Evolutionary conservation across 2,113 vertebrate genomes (phyloP).

Genomic region (Lontra canadensis): DNA sequence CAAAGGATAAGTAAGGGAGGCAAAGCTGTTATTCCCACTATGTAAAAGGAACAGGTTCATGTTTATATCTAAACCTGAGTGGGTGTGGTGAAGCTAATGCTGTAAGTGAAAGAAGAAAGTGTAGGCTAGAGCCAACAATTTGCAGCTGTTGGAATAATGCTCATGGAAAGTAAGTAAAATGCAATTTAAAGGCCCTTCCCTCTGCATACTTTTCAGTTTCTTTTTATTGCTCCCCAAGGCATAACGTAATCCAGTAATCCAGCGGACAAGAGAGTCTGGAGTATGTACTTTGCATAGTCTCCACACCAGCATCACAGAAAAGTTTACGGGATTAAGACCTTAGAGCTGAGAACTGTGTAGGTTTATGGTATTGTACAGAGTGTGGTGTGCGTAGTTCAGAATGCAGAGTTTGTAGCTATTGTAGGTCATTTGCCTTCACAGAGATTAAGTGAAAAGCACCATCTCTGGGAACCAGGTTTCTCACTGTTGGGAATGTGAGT

Average conservation of each 20-base stretch:
- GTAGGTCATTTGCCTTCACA: not conserved
- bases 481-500: not conserved
- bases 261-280: not conserved
- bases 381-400: not conserved
- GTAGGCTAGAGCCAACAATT: not conserved
- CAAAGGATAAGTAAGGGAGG: not conserved
- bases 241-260: not conserved
- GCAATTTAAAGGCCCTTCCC: not conserved
- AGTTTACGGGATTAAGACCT: not conserved
- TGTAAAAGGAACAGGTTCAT: not conserved
- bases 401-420: not conserved
- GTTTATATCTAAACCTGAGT: not conserved
- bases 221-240: not conserved
- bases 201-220: not conserved
- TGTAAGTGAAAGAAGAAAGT: not conserved
- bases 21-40: not conserved
- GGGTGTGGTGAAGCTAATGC: not conserved
- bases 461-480: not conserved
- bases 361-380: not conserved
- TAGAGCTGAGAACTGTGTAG: not conserved
- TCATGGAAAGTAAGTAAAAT: not conserved
- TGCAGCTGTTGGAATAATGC: not conserved
- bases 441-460: not conserved
- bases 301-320: not conserved
- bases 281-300: not conserved